These are phyloP conservation scores for Albula glossodonta DNA, from an alignment of 2,113 vertebrate species.

Conservation along the genomic window DNA sequence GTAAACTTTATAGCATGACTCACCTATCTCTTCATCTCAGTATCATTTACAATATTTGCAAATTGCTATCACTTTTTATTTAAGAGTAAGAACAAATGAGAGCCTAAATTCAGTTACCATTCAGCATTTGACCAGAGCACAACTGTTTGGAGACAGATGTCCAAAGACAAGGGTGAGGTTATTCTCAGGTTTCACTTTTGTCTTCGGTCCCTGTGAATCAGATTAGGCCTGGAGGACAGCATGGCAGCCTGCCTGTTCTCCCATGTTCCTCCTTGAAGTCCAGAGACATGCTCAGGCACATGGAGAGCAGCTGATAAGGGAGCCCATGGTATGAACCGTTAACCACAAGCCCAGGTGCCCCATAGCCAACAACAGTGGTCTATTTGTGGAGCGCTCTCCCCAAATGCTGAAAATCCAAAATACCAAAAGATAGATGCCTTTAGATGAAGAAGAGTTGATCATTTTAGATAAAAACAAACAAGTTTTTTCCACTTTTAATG, in stretches of 20 bases:
- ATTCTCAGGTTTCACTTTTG: background rate
- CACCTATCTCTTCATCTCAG: background rate
- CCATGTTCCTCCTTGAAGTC: background rate
- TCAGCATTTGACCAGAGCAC: background rate
- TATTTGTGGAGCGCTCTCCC: background rate
- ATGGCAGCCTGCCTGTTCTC: background rate
- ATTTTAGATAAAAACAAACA: background rate
- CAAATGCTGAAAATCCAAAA: background rate
- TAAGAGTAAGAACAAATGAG: background rate
- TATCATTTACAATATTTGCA: background rate
- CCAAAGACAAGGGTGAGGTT: background rate
- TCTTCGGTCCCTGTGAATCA: background rate
- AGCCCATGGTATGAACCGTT: background rate
- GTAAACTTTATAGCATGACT: background rate
- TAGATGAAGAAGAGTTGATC: too few relatives aligned
- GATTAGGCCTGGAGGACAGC: background rate
- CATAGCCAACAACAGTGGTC: background rate
- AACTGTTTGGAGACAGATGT: background rate
- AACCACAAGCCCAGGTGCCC: background rate
- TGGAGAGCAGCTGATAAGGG: background rate
- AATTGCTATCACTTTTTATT: too few relatives aligned
- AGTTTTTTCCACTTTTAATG: background rate
- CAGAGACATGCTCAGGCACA: background rate
- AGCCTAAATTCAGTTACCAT: background rate
- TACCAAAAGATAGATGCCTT: background rate